Conservation (phyloP, 23 tunicate genomes). For the Ascidia mentula region DNA sequence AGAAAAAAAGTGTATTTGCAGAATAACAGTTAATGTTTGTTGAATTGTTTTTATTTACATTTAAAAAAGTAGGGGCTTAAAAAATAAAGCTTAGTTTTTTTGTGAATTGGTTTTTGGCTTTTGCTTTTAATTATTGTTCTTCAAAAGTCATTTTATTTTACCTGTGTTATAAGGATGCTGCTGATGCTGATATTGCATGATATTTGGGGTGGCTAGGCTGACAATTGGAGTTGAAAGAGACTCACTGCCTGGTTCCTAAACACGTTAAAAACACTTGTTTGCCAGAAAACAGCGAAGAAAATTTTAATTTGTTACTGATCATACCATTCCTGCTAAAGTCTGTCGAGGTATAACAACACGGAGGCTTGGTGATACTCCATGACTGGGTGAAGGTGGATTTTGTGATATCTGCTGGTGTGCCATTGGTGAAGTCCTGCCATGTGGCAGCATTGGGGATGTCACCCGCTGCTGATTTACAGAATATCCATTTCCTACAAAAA, state of each 20-base stretch:
- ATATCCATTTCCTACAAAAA: conserved; percentile 33
- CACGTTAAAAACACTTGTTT: neutral
- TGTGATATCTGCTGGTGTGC: neutral
- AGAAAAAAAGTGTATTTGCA: no score
- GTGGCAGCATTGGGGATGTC: conserved; percentile 42
- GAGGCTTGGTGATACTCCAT: neutral
- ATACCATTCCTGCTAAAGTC: conserved; percentile 7
- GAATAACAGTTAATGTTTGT: no score
- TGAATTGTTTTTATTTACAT: no score
- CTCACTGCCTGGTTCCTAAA: conserved; percentile 22
- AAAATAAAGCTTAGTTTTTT: no score
- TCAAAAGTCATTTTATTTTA: neutral
- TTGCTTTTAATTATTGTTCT: no score
- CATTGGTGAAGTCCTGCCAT: conserved; percentile 66
- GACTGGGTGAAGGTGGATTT: conserved; percentile 46
- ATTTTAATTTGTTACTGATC: no score
- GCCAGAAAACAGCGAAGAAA: neutral
- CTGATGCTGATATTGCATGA: conserved; percentile 39
- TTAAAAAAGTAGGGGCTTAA: no score
- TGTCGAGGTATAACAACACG: conserved; percentile 30
- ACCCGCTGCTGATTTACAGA: conserved; percentile 25
- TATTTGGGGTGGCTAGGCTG: conserved; percentile 82
- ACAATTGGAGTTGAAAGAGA: conserved; percentile 74
- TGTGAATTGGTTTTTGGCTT: no score
- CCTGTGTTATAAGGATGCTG: conserved; percentile 41